Conservation (phyloP, 2,797 vertebrate genomes). For the Emys orbicularis region DNA sequence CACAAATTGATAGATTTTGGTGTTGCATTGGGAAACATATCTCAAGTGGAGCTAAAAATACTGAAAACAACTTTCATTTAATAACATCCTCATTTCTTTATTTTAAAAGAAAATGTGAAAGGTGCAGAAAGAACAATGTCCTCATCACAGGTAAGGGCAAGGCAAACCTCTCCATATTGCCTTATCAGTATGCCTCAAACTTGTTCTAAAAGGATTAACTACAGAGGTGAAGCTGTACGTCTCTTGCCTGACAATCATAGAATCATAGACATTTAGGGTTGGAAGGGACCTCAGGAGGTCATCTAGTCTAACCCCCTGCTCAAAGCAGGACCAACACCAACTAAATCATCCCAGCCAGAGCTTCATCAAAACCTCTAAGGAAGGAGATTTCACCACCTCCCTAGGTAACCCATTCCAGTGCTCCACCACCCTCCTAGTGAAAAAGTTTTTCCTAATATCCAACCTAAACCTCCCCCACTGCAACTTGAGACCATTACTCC, state of each 20-base stretch:
- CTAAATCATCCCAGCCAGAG: no score
- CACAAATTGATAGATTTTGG: not conserved
- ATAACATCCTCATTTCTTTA: not conserved
- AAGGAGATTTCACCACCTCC: no score
- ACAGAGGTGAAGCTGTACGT: accelerated
- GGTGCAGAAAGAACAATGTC: not conserved
- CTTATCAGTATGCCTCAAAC: not conserved
- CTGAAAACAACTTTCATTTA: not conserved
- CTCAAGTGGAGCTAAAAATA: not conserved
- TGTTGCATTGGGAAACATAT: not conserved
- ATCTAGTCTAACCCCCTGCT: no score
- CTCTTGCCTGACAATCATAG: accelerated
- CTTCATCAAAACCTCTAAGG: no score
- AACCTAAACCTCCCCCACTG: no score
- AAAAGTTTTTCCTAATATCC: no score
- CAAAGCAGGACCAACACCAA: no score
- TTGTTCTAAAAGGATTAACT: not conserved
- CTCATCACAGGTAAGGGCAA: not conserved
- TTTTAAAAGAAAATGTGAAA: not conserved
- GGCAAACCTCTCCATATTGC: not conserved
- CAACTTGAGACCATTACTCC: no score
- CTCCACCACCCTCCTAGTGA: no score
- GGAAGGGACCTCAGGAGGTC: no score
- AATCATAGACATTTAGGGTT: no score
- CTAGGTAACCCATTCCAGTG: no score